These are phyloP conservation scores for Trematocara variabile DNA, from an alignment of 2,113 vertebrate genomes.

Conservation along the genomic window DNA sequence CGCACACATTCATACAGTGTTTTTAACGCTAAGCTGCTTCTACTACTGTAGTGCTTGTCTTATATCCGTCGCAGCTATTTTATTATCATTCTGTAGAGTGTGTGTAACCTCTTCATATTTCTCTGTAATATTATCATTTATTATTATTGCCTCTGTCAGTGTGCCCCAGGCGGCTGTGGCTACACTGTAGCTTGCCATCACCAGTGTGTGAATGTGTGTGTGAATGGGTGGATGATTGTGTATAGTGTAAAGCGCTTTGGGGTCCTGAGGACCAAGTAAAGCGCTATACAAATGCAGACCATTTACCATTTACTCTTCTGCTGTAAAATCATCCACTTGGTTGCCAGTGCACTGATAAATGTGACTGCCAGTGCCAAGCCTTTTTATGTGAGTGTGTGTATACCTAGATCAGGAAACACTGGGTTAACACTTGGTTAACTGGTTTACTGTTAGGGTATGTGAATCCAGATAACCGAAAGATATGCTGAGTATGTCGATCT, in stretches of 20 bases:
- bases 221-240: too few relatives aligned
- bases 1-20: neutral
- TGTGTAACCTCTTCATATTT: neutral
- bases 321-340: neutral
- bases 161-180: too few relatives aligned
- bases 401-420: neutral
- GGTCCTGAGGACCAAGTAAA: too few relatives aligned
- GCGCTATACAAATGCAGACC: too few relatives aligned
- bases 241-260: too few relatives aligned
- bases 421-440: neutral
- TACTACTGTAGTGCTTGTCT: neutral
- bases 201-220: too few relatives aligned
- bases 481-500: neutral
- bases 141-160: too few relatives aligned
- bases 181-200: too few relatives aligned
- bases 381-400: neutral
- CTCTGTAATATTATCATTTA: neutral
- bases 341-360: neutral
- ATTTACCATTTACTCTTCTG: neutral
- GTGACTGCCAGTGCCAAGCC: neutral
- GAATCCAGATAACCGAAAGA: neutral
- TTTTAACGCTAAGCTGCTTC: neutral
- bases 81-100: neutral
- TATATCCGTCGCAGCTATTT: neutral
- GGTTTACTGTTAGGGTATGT: neutral